These are phyloP conservation scores for Nesoenas mayeri DNA, from an alignment of 2,113 vertebrate species.

Conservation along the genomic window DNA sequence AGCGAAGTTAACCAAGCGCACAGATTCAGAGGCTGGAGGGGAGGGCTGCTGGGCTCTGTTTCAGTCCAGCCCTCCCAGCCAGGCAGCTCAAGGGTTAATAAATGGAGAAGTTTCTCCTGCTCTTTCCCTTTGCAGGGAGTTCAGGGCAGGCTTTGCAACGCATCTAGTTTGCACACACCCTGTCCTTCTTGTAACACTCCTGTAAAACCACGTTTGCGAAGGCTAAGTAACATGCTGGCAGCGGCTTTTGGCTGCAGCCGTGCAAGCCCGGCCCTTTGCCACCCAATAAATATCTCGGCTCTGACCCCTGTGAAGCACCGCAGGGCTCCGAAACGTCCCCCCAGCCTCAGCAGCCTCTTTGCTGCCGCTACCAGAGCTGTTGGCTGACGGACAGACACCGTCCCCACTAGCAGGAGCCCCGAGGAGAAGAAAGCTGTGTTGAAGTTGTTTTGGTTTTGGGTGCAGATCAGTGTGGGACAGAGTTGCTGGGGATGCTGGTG, in stretches of 20 bases:
- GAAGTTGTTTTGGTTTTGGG: background rate
- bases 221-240: background rate
- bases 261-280: background rate
- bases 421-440: background rate
- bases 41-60: background rate
- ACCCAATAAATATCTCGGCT: slow-evolving; percentile 18
- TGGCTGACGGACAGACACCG: background rate
- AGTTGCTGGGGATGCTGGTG: rapidly evolving
- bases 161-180: background rate
- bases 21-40: background rate
- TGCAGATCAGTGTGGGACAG: background rate
- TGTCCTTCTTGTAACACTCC: background rate
- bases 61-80: background rate
- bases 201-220: background rate
- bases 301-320: background rate
- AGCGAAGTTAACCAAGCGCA: background rate
- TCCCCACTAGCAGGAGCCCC: background rate
- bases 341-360: background rate
- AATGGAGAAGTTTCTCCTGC: background rate
- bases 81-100: background rate
- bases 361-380: background rate
- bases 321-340: background rate
- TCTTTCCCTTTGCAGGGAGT: background rate
- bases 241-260: background rate
- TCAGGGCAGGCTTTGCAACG: background rate